These are phyloP conservation scores for Myrmecophaga tridactyla DNA, from an alignment of 2,113 vertebrate species.

Conservation along the genomic window DNA sequence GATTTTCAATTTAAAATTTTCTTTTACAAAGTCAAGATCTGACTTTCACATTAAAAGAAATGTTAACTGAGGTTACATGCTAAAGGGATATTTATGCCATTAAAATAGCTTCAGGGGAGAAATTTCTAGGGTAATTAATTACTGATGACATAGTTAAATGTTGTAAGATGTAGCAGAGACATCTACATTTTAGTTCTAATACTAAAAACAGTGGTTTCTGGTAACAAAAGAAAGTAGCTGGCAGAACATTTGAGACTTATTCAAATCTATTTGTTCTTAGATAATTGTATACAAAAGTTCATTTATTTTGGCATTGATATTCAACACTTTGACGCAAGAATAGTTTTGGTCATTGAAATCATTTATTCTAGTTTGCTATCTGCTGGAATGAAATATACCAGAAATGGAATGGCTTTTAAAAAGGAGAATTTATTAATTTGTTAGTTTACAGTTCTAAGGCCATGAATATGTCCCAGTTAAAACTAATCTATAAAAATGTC, in stretches of 20 bases:
- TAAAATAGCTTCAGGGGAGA: not conserved
- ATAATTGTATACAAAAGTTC: not conserved
- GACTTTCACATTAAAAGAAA: not conserved
- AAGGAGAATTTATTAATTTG: no score
- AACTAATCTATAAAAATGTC: no score
- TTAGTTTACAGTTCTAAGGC: no score
- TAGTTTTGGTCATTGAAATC: no score
- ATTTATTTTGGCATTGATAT: not conserved
- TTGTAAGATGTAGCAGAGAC: not conserved
- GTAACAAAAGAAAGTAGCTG: not conserved
- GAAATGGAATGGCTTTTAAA: no score
- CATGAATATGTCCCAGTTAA: no score
- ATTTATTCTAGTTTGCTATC: no score
- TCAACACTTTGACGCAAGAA: no score
- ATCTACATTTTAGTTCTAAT: no score
- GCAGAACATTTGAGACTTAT: not conserved
- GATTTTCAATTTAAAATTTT: not conserved
- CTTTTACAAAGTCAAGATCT: not conserved
- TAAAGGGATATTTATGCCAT: not conserved
- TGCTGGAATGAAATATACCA: no score
- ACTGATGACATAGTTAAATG: not conserved
- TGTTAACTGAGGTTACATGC: not conserved
- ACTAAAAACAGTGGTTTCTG: not conserved
- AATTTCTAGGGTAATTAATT: not conserved
- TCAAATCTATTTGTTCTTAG: not conserved